Evolutionary conservation across 1,140 invertebrate species (phyloP), one percentile per base, ranked within the genome.

Genomic region (Piezodorus guildinii): DNA sequence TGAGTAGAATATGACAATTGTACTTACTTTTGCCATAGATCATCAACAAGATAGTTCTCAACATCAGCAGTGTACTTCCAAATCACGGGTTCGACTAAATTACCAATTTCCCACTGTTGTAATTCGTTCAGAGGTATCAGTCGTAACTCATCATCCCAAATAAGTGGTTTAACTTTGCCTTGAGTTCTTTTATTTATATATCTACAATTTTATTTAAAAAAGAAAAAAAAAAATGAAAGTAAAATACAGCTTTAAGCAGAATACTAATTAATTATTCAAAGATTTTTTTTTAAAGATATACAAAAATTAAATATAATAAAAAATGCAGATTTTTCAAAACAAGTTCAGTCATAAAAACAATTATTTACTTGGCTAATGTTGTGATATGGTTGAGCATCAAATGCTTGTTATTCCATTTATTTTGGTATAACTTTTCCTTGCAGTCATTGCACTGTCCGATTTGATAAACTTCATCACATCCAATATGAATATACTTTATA

Each of bases 71-170:
- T 67, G 54, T 70, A 71, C 14, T 64, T 65, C 76, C 77, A 78
- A 5, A 81, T 74, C 72, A 82, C 78, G 0, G 77, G 77, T 66
- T 82, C 80, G 0, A 81, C 79, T n/a, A 79, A 68, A 6, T 73
- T 65, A 1, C 74, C 75, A 9, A 82, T 64, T n/a, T 71, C 73
- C 66, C 71, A 76, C n/a, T 71, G 74, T 65, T 74, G 70, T 23
- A 83, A 70, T 23, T 72, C 69, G 15, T 72, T 70, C 19, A 71
- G 65, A 5, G 74, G 67, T 54, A 79, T 74, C 15, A 77, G 70
- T n/a, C 80, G 69, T 34, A 85, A 68, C 82, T 85, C 84, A 69
- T 85, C 84, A 70, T 85, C 83, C 84, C 84, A 85, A 68, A 85
- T 77, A 23, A 85, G 73, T 21, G 78, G 74, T 30, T 59, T 68